Evolutionary conservation across 23 tunicate genomes (phyloP), one percentile per base, ranked within the genome.

Genomic region (Styela plicata): DNA sequence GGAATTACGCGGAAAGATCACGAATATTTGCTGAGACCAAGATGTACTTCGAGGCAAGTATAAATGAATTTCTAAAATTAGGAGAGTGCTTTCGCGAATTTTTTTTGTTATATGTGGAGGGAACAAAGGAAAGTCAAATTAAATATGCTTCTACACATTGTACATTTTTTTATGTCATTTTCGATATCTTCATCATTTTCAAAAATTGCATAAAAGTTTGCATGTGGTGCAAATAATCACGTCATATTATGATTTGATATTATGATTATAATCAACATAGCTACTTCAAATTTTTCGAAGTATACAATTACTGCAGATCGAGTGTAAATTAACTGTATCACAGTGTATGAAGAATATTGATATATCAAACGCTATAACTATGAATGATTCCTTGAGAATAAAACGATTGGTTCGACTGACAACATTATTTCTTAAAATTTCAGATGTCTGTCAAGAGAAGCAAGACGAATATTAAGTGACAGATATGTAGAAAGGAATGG

Each of bases 41-140:
- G 89, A 61, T 85, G 89, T 37, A 70, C 69, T 13, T 85, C 89
- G 25, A 80, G 89, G 89, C 78, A 79, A 79, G 69, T 13, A 5
- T 7, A 5, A 44, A 13, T 13, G 57, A 44, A 44, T 44, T 44
- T 7, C 10, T 44, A 44, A 44, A 44, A 44, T 44, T 5, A 44
- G 10, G 57, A n/a, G n/a, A n/a, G n/a, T n/a, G 69, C 57, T 44
- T 7, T 44, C 7, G 57, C 57, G 57, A 44, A 44, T 44, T 44
- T 7, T 7, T 44, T 5, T 5, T 5, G 13, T 44, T 5, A 44
- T 13, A 13, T 44, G 7, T 13, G 13, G 57, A 13, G 57, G 7
- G 57, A 5, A 13, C 57, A 44, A 44, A 44, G n/a, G n/a, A n/a
- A n/a, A n/a, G 13, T 44, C 13, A 5, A 13, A 44, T 5, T 7